These are phyloP conservation scores for Grantiella picta DNA, from an alignment of 2,113 vertebrate genomes.

Conservation along the genomic window DNA sequence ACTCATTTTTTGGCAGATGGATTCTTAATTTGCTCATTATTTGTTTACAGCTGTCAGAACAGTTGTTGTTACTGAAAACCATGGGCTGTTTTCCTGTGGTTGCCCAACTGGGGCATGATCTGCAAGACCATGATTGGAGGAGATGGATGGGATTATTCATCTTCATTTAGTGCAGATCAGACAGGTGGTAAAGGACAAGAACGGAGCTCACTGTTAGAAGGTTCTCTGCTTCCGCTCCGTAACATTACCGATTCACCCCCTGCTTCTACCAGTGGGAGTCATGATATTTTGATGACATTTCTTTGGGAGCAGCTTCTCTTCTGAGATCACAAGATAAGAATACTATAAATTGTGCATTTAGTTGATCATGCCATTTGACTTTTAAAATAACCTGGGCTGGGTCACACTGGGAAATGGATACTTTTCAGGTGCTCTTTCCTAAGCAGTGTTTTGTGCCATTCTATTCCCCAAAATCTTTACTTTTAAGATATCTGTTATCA, in stretches of 20 bases:
- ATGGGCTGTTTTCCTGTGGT: background rate
- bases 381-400: background rate
- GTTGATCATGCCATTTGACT: background rate
- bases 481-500: background rate
- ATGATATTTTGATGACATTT: slow-evolving; percentile 58
- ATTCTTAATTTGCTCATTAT: background rate
- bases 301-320: slow-evolving; percentile 2
- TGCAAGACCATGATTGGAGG: background rate
- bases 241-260: background rate
- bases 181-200: background rate
- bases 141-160: background rate
- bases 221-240: background rate
- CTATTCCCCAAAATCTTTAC: background rate
- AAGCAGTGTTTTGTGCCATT: background rate
- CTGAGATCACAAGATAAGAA: slow-evolving; percentile 28
- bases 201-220: background rate
- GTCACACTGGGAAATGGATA: background rate
- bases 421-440: background rate
- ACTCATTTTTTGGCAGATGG: background rate
- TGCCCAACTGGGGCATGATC: background rate
- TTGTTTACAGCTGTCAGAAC: background rate
- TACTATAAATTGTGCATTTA: slow-evolving; percentile 31
- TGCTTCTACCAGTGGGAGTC: slow-evolving; percentile 35
- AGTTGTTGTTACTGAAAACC: background rate
- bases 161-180: background rate